These are phyloP conservation scores for Physocephala rufipes DNA, from an alignment of 2,888 invertebrate genomes.

Conservation along the genomic window DNA sequence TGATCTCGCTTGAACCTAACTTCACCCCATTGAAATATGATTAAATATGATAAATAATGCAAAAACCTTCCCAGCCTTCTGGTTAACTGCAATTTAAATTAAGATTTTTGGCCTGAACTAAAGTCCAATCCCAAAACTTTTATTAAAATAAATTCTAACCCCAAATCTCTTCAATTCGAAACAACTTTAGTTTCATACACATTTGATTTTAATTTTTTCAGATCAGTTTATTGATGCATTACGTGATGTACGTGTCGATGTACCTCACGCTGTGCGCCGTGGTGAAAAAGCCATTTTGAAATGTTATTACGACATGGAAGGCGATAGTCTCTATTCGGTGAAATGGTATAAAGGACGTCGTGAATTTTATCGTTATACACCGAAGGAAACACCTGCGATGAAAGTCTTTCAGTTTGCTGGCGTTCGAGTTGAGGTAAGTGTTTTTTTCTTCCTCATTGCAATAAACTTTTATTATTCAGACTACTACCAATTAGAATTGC, in stretches of 20 bases:
- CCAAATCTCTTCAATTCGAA: too few species aligned
- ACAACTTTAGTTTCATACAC: not conserved
- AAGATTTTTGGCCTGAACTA: too few species aligned
- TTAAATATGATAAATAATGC: too few species aligned
- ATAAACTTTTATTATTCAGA: too few species aligned
- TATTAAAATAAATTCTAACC: too few species aligned
- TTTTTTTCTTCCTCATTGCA: too few species aligned
- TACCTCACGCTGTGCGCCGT: conserved; percentile 73
- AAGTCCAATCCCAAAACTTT: too few species aligned
- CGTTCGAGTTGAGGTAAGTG: conserved; percentile 81
- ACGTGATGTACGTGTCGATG: conserved; percentile 71
- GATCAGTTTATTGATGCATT: not conserved
- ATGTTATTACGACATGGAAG: conserved; percentile 82
- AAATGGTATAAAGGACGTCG: conserved; percentile 86
- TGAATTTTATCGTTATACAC: conserved; percentile 86
- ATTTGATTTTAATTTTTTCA: not conserved
- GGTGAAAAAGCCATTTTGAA: conserved; percentile 73
- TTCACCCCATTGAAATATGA: too few species aligned
- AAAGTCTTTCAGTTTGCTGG: conserved; percentile 74
- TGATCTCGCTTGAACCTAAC: too few species aligned
- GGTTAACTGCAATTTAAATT: too few species aligned
- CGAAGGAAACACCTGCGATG: conserved; percentile 75
- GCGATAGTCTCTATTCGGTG: conserved; percentile 80
- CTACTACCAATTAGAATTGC: too few species aligned
- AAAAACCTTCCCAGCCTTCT: too few species aligned